Evolutionary conservation across 2,113 vertebrate species (phyloP), one percentile per base, ranked within the genome.

Genomic region (Geococcyx californianus): DNA sequence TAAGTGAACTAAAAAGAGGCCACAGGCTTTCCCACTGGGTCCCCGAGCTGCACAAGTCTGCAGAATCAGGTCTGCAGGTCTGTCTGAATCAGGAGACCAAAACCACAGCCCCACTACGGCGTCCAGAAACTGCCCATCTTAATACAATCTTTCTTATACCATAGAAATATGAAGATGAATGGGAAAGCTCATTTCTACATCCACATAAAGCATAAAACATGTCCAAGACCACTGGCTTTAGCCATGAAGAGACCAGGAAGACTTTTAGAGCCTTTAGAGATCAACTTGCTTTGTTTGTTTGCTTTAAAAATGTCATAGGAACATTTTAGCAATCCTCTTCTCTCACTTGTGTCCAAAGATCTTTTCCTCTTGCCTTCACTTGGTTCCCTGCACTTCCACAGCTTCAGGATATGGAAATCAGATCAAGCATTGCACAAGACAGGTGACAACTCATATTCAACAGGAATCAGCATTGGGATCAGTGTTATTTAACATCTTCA

Each of bases 141-240:
- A 54, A 25, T 42, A 12, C 10, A 60, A 59, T 2, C 23, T 28
- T 87, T 79, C n/a, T 47, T 21, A 12, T 25, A 3, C 51, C 2
- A 0, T 17, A 62, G 13, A 55, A 78, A 19, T 6, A 14, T 0
- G 9, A 59, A 60, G 38, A 10, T 9, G 15, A 38, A 18, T 25
- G 26, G 26, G 24, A 67, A 40, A 81, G 18, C 14, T 67, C 29
- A 23, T 45, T 83, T 79, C 49, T 8, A 47, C 16, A n/a, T 55
- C 25, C 44, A 12, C 1, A 0, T 40, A 42, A 31, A 60, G 44
- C 25, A 16, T 26, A 11, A 64, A 24, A 24, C 16, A 8, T 0
- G 2, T 15, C 29, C 11, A 15, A 17, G 20, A n/a, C 7, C 63
- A 5, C n/a, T 21, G 34, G 11, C 52, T 44, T 60, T 4, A 42